phyloP scores from a whole-genome alignment of 2,888 invertebrate genomes.

The Panzeria rudis region DNA sequence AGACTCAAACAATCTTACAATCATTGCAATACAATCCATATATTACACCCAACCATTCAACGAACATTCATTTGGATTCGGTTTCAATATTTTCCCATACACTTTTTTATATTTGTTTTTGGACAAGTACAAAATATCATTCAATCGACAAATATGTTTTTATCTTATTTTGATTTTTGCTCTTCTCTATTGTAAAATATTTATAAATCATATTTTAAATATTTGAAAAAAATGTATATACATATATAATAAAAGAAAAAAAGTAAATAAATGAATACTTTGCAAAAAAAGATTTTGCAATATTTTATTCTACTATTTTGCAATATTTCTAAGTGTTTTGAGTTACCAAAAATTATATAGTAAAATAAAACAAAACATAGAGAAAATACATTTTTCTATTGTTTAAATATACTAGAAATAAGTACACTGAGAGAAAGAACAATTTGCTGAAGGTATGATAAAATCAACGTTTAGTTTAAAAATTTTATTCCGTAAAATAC shows the following conservation, averaged over 20 bases:
- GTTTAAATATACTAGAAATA: not conserved
- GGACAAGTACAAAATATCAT: slow-evolving; percentile 9
- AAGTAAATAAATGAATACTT: slow-evolving; percentile 18
- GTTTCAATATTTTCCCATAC: slow-evolving; percentile 6
- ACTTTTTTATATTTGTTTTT: not conserved
- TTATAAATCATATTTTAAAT: slow-evolving; percentile 58
- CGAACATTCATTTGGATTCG: slow-evolving; percentile 45
- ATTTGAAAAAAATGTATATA: not conserved
- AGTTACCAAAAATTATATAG: slow-evolving; percentile 28
- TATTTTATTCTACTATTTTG: slow-evolving; percentile 54
- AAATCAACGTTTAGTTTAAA: too few species aligned
- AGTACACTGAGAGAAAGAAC: slow-evolving; percentile 52
- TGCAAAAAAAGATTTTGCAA: slow-evolving; percentile 49
- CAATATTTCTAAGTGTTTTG: slow-evolving; percentile 52
- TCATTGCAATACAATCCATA: slow-evolving; percentile 7
- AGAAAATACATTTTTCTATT: slow-evolving; percentile 35
- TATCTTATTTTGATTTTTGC: slow-evolving; percentile 9
- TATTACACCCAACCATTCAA: not conserved
- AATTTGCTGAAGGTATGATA: not conserved
- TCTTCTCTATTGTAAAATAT: slow-evolving; percentile 59
- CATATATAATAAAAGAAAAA: slow-evolving; percentile 13
- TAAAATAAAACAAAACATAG: slow-evolving; percentile 37
- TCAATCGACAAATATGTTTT: slow-evolving; percentile 18
- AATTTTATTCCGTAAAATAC: too few species aligned
- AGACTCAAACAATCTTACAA: slow-evolving; percentile 6